A percentile compares a stretch with the other conserved stretches of the same genome.
These are phyloP conservation scores for Diplogasteroides magnus DNA, from an alignment of 1,140 invertebrate genomes.

Conservation along the genomic window DNA sequence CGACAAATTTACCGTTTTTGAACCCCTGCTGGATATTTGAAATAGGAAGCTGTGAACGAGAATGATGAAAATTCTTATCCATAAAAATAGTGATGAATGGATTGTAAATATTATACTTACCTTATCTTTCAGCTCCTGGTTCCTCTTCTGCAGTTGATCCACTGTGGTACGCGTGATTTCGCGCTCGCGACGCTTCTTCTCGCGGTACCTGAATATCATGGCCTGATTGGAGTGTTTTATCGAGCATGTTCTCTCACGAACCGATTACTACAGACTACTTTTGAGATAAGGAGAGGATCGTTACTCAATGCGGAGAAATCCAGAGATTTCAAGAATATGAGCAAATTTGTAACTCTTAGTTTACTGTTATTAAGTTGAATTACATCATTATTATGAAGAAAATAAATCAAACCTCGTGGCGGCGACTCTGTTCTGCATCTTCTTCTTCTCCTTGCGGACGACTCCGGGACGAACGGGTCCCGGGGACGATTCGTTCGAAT, in stretches of 20 bases:
- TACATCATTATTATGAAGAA: too few species aligned
- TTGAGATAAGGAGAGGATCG: too few species aligned
- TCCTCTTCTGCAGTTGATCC: not conserved
- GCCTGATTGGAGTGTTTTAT: too few species aligned
- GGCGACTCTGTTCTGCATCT: slow-evolving; percentile 1
- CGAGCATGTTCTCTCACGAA: too few species aligned
- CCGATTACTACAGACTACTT: too few species aligned
- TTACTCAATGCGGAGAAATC: too few species aligned
- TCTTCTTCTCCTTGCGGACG: not conserved
- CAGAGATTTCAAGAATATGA: too few species aligned
- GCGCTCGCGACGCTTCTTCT: not conserved
- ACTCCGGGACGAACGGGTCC: not conserved
- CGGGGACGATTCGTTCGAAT: not conserved
- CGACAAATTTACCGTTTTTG: not conserved
- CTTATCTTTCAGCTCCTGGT: not conserved
- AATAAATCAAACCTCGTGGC: not conserved
- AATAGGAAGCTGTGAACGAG: not conserved
- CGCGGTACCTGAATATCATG: not conserved
- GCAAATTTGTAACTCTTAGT: too few species aligned
- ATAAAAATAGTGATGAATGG: not conserved
- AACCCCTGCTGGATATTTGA: not conserved
- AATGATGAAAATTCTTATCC: not conserved
- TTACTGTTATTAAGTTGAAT: too few species aligned
- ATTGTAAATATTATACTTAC: not conserved
- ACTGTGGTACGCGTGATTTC: not conserved